phyloP scores from a whole-genome alignment of 2,888 invertebrate genomes.

The Tolmerus cingulatus region DNA sequence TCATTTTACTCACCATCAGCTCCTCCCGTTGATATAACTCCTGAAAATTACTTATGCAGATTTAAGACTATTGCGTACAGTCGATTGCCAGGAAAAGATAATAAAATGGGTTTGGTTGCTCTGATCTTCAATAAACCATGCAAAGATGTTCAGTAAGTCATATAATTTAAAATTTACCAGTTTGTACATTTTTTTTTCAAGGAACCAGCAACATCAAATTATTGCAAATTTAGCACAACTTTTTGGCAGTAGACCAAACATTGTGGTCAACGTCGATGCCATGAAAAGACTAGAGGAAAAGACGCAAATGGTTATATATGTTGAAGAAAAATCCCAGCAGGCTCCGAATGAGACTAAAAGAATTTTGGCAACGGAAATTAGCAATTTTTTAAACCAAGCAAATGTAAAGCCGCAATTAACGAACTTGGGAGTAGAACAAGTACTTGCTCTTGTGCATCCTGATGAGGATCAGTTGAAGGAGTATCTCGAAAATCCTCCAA shows the following conservation, averaged over 20 bases:
- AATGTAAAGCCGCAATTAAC: constrained; percentile 76
- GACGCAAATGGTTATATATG: constrained; percentile 78
- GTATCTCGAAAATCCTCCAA: constrained; percentile 90
- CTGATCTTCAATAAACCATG: constrained; percentile 84
- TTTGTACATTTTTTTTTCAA: constrained; percentile 52
- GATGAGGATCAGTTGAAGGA: constrained; percentile 82
- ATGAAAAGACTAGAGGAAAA: constrained; percentile 81
- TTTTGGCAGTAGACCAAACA: constrained; percentile 85
- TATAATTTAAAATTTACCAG: background rate
- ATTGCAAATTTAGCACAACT: constrained; percentile 73
- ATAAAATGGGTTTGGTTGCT: constrained; percentile 90
- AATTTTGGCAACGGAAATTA: constrained; percentile 77
- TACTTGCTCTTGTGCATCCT: constrained; percentile 78
- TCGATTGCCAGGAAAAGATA: constrained; percentile 83
- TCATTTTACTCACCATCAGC: constrained; percentile 81
- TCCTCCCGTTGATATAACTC: constrained; percentile 82
- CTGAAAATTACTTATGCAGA: constrained; percentile 89
- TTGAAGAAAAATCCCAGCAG: constrained; percentile 73
- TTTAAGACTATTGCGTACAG: constrained; percentile 96
- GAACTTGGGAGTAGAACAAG: constrained; percentile 75
- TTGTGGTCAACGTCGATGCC: constrained; percentile 79
- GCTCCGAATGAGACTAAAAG: constrained; percentile 72
- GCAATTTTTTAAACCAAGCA: constrained; percentile 74
- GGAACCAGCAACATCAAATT: constrained; percentile 75
- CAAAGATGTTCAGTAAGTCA: constrained; percentile 75